Percentiles rank a stretch among this genome's conserved stretches.
phyloP scores from a whole-genome alignment of 2,797 vertebrate species.

The Megaceryle alcyon region DNA sequence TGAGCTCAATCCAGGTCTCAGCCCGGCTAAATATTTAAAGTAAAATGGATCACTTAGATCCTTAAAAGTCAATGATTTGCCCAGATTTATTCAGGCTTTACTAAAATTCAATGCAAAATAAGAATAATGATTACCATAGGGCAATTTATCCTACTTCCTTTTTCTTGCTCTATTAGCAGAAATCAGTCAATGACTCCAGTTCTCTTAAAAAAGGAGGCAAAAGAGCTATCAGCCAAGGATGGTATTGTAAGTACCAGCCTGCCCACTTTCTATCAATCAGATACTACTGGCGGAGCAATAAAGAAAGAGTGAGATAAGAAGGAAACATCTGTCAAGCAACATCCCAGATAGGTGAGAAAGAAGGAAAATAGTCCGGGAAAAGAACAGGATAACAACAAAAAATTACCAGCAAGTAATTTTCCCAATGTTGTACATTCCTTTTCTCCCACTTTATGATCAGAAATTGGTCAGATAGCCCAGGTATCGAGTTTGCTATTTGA shows the following conservation, averaged over 20 bases:
- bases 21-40: neutral
- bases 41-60: neutral
- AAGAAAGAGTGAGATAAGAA: slow-evolving; percentile 63
- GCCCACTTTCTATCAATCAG: slow-evolving; percentile 62
- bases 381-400: slow-evolving; percentile 20
- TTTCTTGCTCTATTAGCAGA: neutral
- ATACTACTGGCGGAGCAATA: slow-evolving; percentile 58
- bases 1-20: neutral
- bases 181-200: slow-evolving; percentile 11
- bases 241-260: slow-evolving; percentile 52
- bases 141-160: neutral
- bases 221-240: slow-evolving; percentile 39
- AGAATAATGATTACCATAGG: neutral
- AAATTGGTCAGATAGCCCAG: slow-evolving; percentile 35
- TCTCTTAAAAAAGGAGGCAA: slow-evolving; percentile 21
- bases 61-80: slow-evolving; percentile 3
- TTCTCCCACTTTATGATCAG: slow-evolving; percentile 13
- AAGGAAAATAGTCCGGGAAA: neutral
- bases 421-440: neutral
- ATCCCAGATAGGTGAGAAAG: neutral
- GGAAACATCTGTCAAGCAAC: slow-evolving; percentile 43
- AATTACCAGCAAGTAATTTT: slow-evolving; percentile 39
- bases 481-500: neutral
- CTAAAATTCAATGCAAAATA: slow-evolving; percentile 25
- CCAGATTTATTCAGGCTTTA: slow-evolving; percentile 11